A percentile compares a stretch with the other conserved stretches of the same genome.
These are phyloP conservation scores for Haliclystus octoradiatus DNA, from an alignment of 30 jellyfish, hydroid and myxozoan genomes.

Conservation along the genomic window DNA sequence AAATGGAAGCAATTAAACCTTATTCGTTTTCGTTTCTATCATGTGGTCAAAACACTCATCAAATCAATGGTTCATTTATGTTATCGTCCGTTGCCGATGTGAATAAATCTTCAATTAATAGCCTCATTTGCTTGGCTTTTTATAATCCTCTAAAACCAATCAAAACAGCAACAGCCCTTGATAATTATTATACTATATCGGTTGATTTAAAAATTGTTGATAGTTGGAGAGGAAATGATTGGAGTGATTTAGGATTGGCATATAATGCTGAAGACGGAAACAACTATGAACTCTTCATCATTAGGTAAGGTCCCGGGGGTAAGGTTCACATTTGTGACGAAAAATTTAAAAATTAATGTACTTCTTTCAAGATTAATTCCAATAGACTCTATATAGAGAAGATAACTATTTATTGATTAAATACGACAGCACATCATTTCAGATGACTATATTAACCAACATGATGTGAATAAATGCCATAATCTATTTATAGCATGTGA, in stretches of 20 bases:
- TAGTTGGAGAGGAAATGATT: conserved; percentile 68
- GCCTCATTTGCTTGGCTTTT: conserved; percentile 38
- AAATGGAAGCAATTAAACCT: conserved; percentile 33
- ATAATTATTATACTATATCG: conserved; percentile 13
- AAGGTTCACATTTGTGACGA: not conserved
- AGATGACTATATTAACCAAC: too few relatives aligned
- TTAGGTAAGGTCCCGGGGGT: conserved; percentile 26
- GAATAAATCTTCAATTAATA: conserved; percentile 24
- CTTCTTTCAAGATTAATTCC: not conserved
- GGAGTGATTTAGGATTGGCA: conserved; percentile 59
- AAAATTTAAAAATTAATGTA: not conserved
- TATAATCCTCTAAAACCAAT: conserved; percentile 3
- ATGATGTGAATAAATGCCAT: too few relatives aligned
- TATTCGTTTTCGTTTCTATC: conserved; percentile 24
- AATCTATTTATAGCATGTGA: too few relatives aligned
- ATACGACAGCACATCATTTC: too few relatives aligned
- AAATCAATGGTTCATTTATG: conserved; percentile 37
- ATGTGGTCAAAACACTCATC: conserved; percentile 60
- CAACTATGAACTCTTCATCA: conserved; percentile 36
- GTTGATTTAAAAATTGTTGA: conserved; percentile 38
- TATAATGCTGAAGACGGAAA: conserved; percentile 45
- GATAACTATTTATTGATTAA: too few relatives aligned
- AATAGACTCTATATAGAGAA: too few relatives aligned
- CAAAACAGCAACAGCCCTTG: not conserved
- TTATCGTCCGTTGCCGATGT: conserved; percentile 56